Conservation (phyloP, 2,888 invertebrate species). For the Aspidapion aeneum region DNA sequence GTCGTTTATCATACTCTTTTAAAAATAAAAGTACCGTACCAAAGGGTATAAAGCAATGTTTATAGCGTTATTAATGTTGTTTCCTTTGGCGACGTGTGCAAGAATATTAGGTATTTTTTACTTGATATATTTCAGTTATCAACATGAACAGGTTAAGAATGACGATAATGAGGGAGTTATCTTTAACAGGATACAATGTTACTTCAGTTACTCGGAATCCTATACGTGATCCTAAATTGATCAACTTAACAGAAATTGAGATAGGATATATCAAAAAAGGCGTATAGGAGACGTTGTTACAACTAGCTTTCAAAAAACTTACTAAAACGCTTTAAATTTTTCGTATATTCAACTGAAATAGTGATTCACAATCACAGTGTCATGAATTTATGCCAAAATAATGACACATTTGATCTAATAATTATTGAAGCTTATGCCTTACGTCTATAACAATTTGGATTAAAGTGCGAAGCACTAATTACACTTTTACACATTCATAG, state of each 20-base stretch:
- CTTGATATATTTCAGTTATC: slow-evolving; percentile 50
- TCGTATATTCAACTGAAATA: neutral
- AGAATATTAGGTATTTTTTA: slow-evolving; percentile 47
- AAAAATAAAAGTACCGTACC: too few species aligned
- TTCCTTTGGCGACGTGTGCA: too few species aligned
- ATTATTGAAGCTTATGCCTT: slow-evolving; percentile 13
- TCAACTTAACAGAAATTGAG: slow-evolving; percentile 46
- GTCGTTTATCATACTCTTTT: too few species aligned
- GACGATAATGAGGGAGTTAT: slow-evolving; percentile 47
- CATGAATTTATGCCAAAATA: neutral
- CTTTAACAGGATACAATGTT: slow-evolving; percentile 49
- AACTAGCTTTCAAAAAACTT: neutral
- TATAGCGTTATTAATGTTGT: too few species aligned
- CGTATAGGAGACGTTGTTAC: neutral
- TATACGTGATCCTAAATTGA: slow-evolving; percentile 40
- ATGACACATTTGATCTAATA: slow-evolving; percentile 19
- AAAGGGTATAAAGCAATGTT: too few species aligned
- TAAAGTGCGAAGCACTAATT: slow-evolving; percentile 5
- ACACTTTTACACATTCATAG: slow-evolving; percentile 27
- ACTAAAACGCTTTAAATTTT: neutral
- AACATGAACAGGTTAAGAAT: slow-evolving; percentile 48
- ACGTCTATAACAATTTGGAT: slow-evolving; percentile 5
- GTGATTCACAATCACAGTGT: neutral
- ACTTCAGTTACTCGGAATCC: slow-evolving; percentile 48
- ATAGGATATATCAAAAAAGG: slow-evolving; percentile 31